Conservation (phyloP, 1,140 invertebrate species). For the Brachionus rotundiformis region DNA sequence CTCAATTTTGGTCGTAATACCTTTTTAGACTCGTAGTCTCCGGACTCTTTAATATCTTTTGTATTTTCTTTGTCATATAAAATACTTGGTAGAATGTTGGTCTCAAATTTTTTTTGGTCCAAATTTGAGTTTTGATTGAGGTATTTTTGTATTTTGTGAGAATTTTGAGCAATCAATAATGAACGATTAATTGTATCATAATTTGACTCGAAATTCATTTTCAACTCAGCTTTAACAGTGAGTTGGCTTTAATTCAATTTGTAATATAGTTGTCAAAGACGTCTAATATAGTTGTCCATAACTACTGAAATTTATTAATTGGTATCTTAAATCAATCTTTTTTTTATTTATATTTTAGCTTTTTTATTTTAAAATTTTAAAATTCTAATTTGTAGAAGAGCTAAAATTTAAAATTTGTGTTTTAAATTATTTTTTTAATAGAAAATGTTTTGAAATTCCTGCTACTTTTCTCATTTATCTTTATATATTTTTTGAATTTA, state of each 20-base stretch:
- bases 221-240: not conserved
- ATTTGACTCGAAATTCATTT: slow-evolving; percentile 32
- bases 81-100: not conserved
- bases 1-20: not conserved
- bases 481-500: too few species aligned
- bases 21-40: not conserved
- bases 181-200: slow-evolving; percentile 33
- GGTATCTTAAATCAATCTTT: too few species aligned
- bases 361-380: too few species aligned
- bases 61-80: not conserved
- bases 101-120: not conserved
- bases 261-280: not conserved
- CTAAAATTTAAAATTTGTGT: too few species aligned
- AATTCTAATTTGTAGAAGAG: too few species aligned
- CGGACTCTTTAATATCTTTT: not conserved
- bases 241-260: not conserved
- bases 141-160: not conserved
- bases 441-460: too few species aligned
- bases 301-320: too few species aligned
- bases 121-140: not conserved
- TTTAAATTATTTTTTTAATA: too few species aligned
- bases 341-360: too few species aligned
- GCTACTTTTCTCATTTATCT: too few species aligned
- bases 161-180: slow-evolving; percentile 28
- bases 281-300: too few species aligned